These are phyloP conservation scores for Sylvilagus floridanus DNA, from an alignment of 2,797 vertebrate species.

Conservation along the genomic window DNA sequence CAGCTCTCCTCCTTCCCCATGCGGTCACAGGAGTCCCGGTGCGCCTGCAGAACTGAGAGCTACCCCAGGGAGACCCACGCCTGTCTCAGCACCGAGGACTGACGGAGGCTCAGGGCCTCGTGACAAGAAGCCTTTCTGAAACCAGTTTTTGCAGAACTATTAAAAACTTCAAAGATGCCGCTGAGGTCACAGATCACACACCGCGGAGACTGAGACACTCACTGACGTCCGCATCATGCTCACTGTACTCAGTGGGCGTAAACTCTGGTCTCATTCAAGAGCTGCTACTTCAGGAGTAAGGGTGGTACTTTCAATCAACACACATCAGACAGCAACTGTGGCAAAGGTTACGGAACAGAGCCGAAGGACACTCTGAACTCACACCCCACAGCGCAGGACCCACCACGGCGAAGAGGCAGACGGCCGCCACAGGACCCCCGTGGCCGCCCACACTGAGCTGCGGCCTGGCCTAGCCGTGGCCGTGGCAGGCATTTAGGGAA, in stretches of 20 bases:
- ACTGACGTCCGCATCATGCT: not conserved
- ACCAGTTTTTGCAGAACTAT: not conserved
- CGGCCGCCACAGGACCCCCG: no score
- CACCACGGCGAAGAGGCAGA: no score
- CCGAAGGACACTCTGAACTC: no score
- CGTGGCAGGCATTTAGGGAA: no score
- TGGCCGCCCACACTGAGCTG: no score
- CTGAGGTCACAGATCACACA: not conserved
- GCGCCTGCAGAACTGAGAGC: not conserved
- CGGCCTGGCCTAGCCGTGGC: no score
- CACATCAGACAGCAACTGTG: not conserved
- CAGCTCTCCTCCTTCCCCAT: accelerated
- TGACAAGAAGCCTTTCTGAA: not conserved
- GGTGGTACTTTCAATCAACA: not conserved
- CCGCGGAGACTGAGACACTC: not conserved
- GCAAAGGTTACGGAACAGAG: no score
- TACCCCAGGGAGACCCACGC: not conserved
- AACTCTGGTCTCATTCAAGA: not conserved
- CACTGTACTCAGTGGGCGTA: not conserved
- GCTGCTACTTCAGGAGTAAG: not conserved
- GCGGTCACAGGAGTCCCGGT: not conserved
- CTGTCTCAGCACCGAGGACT: not conserved
- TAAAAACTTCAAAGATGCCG: not conserved
- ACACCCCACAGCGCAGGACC: no score
- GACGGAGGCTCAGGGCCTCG: no score